Conservation (phyloP, 2,888 invertebrate species). For the Harpagoxenus sublaevis region DNA sequence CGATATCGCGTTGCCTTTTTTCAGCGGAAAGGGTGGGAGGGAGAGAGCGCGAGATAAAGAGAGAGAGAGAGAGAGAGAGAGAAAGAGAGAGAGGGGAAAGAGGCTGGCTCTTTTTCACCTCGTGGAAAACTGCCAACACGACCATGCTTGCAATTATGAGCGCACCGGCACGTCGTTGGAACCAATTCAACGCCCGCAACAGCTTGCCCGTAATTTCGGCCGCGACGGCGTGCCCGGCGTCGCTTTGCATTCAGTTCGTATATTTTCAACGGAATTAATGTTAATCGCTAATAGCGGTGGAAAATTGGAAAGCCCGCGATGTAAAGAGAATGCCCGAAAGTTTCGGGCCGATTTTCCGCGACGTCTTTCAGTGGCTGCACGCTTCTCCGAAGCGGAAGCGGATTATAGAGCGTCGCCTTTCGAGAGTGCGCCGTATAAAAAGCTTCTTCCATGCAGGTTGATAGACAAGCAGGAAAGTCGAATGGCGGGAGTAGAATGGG, state of each 20-base stretch:
- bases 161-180: conserved; percentile 57
- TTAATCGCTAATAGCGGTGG: conserved; percentile 61
- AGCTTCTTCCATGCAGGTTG: not conserved
- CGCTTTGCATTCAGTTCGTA: conserved; percentile 67
- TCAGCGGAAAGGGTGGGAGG: not conserved
- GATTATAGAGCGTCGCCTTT: not conserved
- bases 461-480: not conserved
- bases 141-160: conserved; percentile 59
- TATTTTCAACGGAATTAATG: conserved; percentile 70
- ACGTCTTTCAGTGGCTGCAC: not conserved
- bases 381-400: not conserved
- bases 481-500: not conserved
- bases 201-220: conserved; percentile 73
- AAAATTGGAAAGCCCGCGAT: conserved; percentile 24
- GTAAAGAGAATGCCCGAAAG: conserved; percentile 11
- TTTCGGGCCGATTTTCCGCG: not conserved
- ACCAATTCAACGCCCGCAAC: conserved; percentile 71
- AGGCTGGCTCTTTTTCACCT: conserved; percentile 34
- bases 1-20: conserved; percentile 38
- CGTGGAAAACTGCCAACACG: conserved; percentile 57
- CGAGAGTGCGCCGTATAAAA: not conserved
- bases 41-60: not conserved
- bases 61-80: not conserved
- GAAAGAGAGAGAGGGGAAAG: not conserved
- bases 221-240: conserved; percentile 58